Percentiles rank a stretch among this genome's conserved stretches.
Conservation (phyloP, 2,113 vertebrate species). For the Sylvia atricapilla region DNA sequence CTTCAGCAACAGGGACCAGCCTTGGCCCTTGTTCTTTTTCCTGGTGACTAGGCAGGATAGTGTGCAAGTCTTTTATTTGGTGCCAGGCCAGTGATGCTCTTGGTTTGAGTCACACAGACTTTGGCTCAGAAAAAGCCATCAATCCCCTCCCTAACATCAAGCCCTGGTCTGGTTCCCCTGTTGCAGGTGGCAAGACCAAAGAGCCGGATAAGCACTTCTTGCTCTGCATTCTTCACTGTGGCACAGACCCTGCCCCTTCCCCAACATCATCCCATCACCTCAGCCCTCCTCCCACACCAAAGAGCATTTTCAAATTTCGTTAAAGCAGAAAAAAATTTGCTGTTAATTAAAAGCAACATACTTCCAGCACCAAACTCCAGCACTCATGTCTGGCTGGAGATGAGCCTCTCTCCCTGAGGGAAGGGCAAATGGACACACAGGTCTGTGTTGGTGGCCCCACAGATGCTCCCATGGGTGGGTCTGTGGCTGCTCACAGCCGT, state of each 20-base stretch:
- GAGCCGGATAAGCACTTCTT: fast-evolving
- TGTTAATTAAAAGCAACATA: fast-evolving
- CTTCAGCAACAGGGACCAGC: too few relatives aligned
- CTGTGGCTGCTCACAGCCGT: not conserved
- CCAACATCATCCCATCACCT: not conserved
- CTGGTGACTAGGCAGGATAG: not conserved
- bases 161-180: not conserved
- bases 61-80: not conserved
- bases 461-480: not conserved
- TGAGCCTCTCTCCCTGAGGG: fast-evolving
- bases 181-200: not conserved
- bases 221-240: not conserved
- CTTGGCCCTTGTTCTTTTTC: not conserved
- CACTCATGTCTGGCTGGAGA: fast-evolving
- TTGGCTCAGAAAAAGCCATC: not conserved
- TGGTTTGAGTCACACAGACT: not conserved
- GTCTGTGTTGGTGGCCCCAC: not conserved
- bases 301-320: fast-evolving
- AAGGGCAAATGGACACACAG: fast-evolving
- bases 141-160: not conserved
- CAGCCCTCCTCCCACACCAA: not conserved
- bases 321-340: not conserved
- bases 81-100: not conserved
- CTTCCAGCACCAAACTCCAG: not conserved
- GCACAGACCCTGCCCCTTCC: not conserved